These are phyloP conservation scores for Pseudocheirus occidentalis DNA, from an alignment of 2,797 vertebrate species.

Conservation along the genomic window DNA sequence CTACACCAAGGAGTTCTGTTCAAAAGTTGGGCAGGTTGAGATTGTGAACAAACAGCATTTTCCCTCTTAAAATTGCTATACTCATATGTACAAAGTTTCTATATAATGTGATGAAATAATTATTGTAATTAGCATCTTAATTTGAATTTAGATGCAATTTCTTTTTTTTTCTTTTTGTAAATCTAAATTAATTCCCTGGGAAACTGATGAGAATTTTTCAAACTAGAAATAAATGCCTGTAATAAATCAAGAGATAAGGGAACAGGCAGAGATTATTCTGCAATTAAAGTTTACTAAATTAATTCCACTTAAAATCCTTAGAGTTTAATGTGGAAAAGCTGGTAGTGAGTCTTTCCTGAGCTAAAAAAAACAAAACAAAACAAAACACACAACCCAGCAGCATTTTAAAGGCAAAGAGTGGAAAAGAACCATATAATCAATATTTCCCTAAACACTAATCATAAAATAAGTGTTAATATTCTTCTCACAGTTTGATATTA, in stretches of 20 bases:
- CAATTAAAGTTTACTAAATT: constrained; percentile 86
- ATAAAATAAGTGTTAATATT: constrained; percentile 70
- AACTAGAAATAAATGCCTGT: constrained; percentile 84
- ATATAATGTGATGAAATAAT: constrained; percentile 84
- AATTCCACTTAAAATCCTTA: constrained; percentile 81
- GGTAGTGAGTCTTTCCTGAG: constrained; percentile 58
- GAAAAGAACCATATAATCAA: constrained; percentile 63
- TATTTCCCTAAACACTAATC: constrained; percentile 73
- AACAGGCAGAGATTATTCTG: constrained; percentile 83
- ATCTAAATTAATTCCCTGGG: constrained; percentile 86
- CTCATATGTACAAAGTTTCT: constrained; percentile 79
- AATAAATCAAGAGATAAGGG: constrained; percentile 86
- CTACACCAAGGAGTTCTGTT: constrained; percentile 53
- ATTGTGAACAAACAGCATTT: constrained; percentile 67
- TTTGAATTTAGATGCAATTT: constrained; percentile 84
- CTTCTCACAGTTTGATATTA: constrained; percentile 70
- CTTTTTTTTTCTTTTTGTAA: constrained; percentile 78
- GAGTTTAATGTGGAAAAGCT: constrained; percentile 79
- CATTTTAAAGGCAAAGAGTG: constrained; percentile 62
- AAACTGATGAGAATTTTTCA: constrained; percentile 84
- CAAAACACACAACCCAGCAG: constrained; percentile 33
- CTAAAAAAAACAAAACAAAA: constrained; percentile 62
- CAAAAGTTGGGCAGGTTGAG: constrained; percentile 70
- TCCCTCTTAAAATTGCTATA: constrained; percentile 74
- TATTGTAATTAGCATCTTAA: constrained; percentile 85